These are phyloP conservation scores for Brassicogethes aeneus DNA, from an alignment of 2,888 invertebrate genomes.

Conservation along the genomic window DNA sequence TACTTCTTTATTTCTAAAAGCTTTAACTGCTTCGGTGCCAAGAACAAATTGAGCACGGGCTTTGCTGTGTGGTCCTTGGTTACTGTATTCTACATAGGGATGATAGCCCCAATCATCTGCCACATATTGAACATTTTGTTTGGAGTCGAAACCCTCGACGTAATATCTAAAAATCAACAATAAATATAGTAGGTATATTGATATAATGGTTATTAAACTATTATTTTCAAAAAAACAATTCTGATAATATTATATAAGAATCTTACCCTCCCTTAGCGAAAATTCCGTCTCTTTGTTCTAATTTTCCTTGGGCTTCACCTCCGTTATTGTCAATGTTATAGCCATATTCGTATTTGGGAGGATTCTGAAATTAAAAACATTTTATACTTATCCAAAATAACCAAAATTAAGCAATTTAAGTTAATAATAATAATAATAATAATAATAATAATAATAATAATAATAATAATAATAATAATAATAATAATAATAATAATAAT, in stretches of 20 bases:
- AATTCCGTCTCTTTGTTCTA: constrained; percentile 40
- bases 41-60: constrained; percentile 47
- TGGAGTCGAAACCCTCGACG: constrained; percentile 31
- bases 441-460: too few relatives aligned
- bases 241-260: too few relatives aligned
- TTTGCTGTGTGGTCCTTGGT: constrained; percentile 43
- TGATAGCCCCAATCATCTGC: constrained; percentile 58
- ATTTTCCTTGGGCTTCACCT: constrained; percentile 40
- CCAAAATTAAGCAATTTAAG: not conserved
- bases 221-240: too few relatives aligned
- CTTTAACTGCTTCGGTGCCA: constrained; percentile 48
- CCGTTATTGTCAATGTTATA: constrained; percentile 39
- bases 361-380: constrained; percentile 36
- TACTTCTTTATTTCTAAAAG: constrained; percentile 34
- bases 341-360: constrained; percentile 46
- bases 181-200: too few relatives aligned
- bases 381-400: not conserved
- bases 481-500: too few relatives aligned
- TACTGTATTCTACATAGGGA: constrained; percentile 50
- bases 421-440: too few relatives aligned
- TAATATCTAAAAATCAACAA: constrained; percentile 30
- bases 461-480: too few relatives aligned
- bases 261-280: constrained; percentile 40
- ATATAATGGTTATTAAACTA: too few relatives aligned
- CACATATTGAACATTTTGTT: constrained; percentile 51